A percentile compares a stretch with the other conserved stretches of the same genome.
Conservation (phyloP, 2,888 invertebrate genomes). For the Phortica okadai region DNA sequence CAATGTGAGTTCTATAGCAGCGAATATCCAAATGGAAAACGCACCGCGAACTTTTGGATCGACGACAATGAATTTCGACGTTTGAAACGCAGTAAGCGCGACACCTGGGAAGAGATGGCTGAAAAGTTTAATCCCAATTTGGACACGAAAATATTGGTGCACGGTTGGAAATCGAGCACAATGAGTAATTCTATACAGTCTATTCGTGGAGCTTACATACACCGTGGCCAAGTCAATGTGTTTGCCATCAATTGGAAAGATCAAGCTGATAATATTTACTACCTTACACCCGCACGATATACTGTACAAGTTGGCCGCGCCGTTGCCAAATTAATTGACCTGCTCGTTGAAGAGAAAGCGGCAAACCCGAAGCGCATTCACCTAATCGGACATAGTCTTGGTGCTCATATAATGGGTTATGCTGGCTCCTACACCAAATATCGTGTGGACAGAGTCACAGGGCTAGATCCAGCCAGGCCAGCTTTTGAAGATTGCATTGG, state of each 20-base stretch:
- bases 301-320: slow-evolving; percentile 74
- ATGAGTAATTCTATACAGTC: slow-evolving; percentile 74
- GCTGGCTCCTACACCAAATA: slow-evolving; percentile 78
- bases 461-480: slow-evolving; percentile 82
- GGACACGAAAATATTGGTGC: slow-evolving; percentile 75
- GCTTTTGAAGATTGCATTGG: slow-evolving; percentile 75
- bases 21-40: slow-evolving; percentile 53
- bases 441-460: slow-evolving; percentile 80
- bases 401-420: slow-evolving; percentile 81
- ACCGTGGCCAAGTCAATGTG: slow-evolving; percentile 70
- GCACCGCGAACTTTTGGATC: slow-evolving; percentile 63
- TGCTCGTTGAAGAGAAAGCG: slow-evolving; percentile 71
- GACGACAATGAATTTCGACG: slow-evolving; percentile 55
- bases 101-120: slow-evolving; percentile 73
- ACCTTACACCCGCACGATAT: slow-evolving; percentile 72
- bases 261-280: slow-evolving; percentile 74
- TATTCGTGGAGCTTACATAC: slow-evolving; percentile 73
- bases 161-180: slow-evolving; percentile 75
- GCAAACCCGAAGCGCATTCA: slow-evolving; percentile 73
- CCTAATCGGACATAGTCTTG: slow-evolving; percentile 79
- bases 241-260: slow-evolving; percentile 75
- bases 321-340: slow-evolving; percentile 73
- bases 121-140: slow-evolving; percentile 71
- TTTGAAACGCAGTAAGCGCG: slow-evolving; percentile 64
- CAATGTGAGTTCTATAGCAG: slow-evolving; percentile 72